Evolutionary conservation across 2,797 vertebrate genomes (phyloP).

Genomic region (Pangasius larnaudii): DNA sequence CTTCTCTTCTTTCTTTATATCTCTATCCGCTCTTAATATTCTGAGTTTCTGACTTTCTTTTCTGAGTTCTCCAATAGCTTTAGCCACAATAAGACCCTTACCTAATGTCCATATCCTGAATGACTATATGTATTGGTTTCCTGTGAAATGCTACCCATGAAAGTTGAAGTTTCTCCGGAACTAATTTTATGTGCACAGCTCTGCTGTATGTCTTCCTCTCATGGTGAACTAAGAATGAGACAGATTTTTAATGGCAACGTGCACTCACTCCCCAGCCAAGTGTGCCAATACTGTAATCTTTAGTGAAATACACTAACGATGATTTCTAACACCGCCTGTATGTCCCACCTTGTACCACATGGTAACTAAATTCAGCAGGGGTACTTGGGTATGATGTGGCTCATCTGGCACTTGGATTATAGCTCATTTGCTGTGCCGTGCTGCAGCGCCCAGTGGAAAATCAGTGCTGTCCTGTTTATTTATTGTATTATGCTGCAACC

Average conservation of each 20-base stretch:
- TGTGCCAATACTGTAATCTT: not conserved
- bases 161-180: not conserved
- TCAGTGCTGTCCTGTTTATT: not conserved
- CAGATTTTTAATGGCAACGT: not conserved
- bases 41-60: too few relatives aligned
- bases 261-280: not conserved
- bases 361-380: not conserved
- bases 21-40: too few relatives aligned
- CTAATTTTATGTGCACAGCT: not conserved
- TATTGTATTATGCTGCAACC: not conserved
- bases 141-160: not conserved
- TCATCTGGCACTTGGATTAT: not conserved
- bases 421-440: not conserved
- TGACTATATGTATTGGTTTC: not conserved
- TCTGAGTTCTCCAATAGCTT: not conserved
- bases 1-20: slow-evolving; percentile 31
- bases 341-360: not conserved
- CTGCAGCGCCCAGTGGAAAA: not conserved
- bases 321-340: not conserved
- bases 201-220: not conserved
- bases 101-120: not conserved
- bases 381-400: not conserved
- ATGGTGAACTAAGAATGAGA: not conserved
- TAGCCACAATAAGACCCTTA: not conserved
- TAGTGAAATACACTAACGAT: not conserved